Base-by-base conservation (phyloP, 2,797 vertebrate genomes). In the Poliocrania exsul region DNA sequence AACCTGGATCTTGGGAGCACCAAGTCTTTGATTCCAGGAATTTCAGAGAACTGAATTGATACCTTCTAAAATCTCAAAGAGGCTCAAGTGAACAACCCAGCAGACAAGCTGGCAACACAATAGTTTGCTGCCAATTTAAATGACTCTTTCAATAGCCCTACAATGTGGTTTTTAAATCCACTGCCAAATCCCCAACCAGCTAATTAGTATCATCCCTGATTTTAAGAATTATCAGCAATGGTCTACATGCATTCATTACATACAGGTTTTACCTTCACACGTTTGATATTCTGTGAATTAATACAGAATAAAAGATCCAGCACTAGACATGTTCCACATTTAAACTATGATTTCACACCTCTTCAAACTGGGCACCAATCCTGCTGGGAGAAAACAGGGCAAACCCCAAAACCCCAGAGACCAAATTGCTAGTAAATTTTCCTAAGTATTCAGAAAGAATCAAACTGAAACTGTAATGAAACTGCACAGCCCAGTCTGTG, bases 221-320 rank as follows among this genome's bases (percentile, higher is more conserved):
- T 28, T 40, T 37, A 57, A 24, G 47, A 4, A 29, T 19, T 5
- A 28, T 19, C 66, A 57, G 64, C 47, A 72, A 2, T 2, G 20
- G 15, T 42, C n/a, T 80, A 29, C 15, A 12, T n/a, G n/a, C 6
- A 6, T 25, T n/a, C 51, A 16, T 17, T 44, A 42, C 0, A 0
- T 5, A 8, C 11, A 61, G 35, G 11, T 20, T 33, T 66, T 60
- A 47, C 16, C 35, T n/a, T 15, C 37, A 11, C 0, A 3, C 4
- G 6, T 21, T 16, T 49, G 33, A 38, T 16, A 17, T 5, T 33
- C 33, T 37, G 3, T 14, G n/a, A 71, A 60, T 25, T 19, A 20
- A 44, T 13, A 5, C 7, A 61, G 26, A 61, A 26, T 16, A 7
- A 31, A 62, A 15, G 7, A 38, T 21, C 15, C 26, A 38, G 18